Evolutionary conservation across 1,140 invertebrate species (phyloP).

Genomic region (Cataglyphis hispanica): DNA sequence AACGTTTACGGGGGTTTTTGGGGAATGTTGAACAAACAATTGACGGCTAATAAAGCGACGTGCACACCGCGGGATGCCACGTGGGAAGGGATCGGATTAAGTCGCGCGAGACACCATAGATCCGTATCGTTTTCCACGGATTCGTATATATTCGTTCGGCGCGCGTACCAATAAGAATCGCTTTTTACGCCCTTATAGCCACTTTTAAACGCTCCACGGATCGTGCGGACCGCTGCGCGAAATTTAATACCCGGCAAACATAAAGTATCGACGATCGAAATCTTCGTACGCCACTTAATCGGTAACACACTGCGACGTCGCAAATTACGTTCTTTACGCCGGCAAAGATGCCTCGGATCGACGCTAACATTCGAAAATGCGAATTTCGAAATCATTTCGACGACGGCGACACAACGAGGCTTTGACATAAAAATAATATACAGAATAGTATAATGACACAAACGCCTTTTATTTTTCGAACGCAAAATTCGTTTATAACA

Average conservation of each 20-base stretch:
- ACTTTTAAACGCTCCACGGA: conserved; percentile 9
- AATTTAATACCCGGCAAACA: conserved; percentile 18
- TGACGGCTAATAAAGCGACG: conserved; percentile 86
- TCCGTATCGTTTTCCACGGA: conserved; percentile 61
- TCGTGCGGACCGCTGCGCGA: not conserved
- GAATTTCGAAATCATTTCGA: not conserved
- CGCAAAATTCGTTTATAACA: not conserved
- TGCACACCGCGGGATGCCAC: conserved; percentile 83
- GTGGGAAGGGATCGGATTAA: conserved; percentile 84
- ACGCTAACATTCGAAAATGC: not conserved
- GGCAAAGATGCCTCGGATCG: not conserved
- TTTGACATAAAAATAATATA: not conserved
- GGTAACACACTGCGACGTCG: conserved; percentile 29
- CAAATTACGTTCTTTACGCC: conserved; percentile 48
- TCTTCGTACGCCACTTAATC: conserved; percentile 36
- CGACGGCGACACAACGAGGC: not conserved
- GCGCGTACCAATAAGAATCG: conserved; percentile 59
- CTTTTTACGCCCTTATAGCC: conserved; percentile 53
- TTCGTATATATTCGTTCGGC: not conserved
- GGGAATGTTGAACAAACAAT: conserved; percentile 87
- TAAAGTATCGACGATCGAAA: conserved; percentile 52
- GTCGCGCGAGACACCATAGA: conserved; percentile 50
- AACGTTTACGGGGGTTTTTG: conserved; percentile 86
- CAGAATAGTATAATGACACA: not conserved
- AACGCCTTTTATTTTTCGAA: not conserved